A percentile compares a stretch with the other conserved stretches of the same genome.
Evolutionary conservation across 2,113 vertebrate species (phyloP).

Genomic region (Lepisosteus osseus): DNA sequence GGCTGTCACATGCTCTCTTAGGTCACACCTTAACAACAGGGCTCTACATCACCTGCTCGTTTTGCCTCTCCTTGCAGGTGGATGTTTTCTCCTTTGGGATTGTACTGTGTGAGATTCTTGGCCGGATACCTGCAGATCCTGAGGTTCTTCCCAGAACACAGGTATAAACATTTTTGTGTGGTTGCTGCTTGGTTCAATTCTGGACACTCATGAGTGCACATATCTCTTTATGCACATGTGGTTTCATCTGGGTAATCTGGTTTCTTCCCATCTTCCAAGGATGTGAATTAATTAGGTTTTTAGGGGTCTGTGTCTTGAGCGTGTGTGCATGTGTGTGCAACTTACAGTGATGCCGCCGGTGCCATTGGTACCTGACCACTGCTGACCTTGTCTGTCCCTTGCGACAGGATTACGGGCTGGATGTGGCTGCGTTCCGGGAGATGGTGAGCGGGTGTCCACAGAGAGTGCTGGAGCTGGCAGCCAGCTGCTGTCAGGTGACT

Average conservation of each 20-base stretch:
- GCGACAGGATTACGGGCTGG: conserved; percentile 77
- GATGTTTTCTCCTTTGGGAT: conserved; percentile 88
- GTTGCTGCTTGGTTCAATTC: no score
- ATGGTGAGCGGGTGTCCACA: conserved; percentile 71
- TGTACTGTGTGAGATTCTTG: conserved; percentile 83
- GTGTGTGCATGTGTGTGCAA: no score
- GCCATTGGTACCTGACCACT: no score
- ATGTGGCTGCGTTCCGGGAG: conserved; percentile 66
- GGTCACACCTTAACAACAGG: no score
- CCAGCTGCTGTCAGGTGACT: conserved; percentile 75
- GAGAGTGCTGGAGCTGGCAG: conserved; percentile 66
- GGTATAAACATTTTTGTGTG: conserved; percentile 47
- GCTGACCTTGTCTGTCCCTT: not conserved
- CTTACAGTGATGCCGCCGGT: no score
- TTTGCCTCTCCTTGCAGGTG: conserved; percentile 58
- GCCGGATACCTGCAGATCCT: conserved; percentile 77
- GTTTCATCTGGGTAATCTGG: no score
- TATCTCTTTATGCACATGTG: no score
- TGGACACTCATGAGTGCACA: no score
- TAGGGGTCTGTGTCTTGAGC: no score
- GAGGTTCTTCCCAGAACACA: conserved; percentile 80
- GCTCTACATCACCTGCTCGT: not conserved
- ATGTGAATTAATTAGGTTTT: no score
- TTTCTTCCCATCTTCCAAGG: no score
- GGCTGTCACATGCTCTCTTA: no score